A percentile compares a stretch with the other conserved stretches of the same genome.
Conservation (phyloP, 2,797 vertebrate species). For the Tolypeutes matacus region DNA sequence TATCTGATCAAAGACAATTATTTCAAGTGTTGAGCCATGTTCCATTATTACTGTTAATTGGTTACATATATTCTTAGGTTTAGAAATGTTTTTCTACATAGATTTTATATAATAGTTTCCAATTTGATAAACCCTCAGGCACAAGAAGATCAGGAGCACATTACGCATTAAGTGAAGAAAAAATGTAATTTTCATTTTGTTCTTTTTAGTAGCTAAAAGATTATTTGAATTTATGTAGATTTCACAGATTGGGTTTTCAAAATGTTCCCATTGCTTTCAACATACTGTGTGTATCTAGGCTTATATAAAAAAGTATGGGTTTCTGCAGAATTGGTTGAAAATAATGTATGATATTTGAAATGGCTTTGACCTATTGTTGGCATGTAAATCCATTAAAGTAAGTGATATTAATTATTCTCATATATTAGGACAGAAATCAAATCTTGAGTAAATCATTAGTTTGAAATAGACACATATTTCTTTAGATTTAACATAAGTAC, state of each 20-base stretch:
- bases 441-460: background rate
- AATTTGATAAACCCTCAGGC: slow-evolving; percentile 57
- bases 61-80: slow-evolving; percentile 54
- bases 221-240: background rate
- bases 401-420: background rate
- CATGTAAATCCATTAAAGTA: background rate
- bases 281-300: background rate
- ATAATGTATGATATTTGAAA: background rate
- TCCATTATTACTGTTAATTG: slow-evolving; percentile 70
- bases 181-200: slow-evolving; percentile 64
- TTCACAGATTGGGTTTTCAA: background rate
- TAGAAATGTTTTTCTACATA: slow-evolving; percentile 69
- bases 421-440: background rate
- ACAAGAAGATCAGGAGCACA: slow-evolving; percentile 24
- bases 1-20: slow-evolving; percentile 2
- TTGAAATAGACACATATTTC: slow-evolving; percentile 14
- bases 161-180: slow-evolving; percentile 38
- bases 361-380: background rate
- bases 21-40: slow-evolving; percentile 70
- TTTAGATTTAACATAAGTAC: background rate
- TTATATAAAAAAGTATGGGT: background rate
- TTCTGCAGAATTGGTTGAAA: background rate
- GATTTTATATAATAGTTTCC: slow-evolving; percentile 62
- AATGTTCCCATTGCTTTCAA: slow-evolving; percentile 55
- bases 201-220: slow-evolving; percentile 33